phyloP scores from a whole-genome alignment of 2,888 invertebrate genomes.

The Acutogordius australiensis region DNA sequence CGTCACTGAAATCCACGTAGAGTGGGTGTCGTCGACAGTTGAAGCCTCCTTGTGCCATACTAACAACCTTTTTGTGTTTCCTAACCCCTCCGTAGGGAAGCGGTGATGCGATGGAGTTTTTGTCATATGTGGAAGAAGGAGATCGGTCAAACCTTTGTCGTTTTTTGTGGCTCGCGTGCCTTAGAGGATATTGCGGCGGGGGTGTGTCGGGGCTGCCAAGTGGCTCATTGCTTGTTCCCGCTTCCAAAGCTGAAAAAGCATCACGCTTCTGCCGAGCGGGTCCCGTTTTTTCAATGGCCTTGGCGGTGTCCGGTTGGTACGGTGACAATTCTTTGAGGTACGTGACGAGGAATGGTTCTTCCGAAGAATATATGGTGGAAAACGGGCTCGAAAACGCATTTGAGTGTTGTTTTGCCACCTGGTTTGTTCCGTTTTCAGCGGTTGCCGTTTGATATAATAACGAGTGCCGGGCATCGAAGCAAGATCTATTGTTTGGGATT shows the following conservation, averaged over 20 bases:
- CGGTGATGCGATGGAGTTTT: not conserved
- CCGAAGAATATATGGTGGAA: not conserved
- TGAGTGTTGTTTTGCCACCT: no score
- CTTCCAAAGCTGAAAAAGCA: not conserved
- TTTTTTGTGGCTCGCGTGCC: no score
- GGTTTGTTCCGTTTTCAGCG: not conserved
- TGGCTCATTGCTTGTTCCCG: no score
- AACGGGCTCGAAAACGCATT: not conserved
- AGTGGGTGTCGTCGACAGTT: conserved; percentile 52
- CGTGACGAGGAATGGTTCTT: not conserved
- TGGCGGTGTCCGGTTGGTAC: not conserved
- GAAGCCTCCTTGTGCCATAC: no score
- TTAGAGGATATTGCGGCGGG: no score
- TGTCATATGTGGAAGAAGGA: not conserved
- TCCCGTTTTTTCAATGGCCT: not conserved
- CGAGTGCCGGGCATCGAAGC: not conserved
- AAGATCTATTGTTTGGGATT: not conserved
- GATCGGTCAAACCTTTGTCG: conserved; percentile 12
- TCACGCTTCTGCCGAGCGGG: not conserved
- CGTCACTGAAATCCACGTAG: conserved; percentile 75
- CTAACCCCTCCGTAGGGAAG: no score
- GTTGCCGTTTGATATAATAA: not conserved
- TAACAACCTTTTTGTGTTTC: conserved; percentile 13
- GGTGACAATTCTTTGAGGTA: not conserved
- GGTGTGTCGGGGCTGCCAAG: not conserved